Percentiles rank a stretch among this genome's conserved stretches.
phyloP scores from a whole-genome alignment of 2,797 vertebrate genomes.

The Microcaecilia unicolor region DNA sequence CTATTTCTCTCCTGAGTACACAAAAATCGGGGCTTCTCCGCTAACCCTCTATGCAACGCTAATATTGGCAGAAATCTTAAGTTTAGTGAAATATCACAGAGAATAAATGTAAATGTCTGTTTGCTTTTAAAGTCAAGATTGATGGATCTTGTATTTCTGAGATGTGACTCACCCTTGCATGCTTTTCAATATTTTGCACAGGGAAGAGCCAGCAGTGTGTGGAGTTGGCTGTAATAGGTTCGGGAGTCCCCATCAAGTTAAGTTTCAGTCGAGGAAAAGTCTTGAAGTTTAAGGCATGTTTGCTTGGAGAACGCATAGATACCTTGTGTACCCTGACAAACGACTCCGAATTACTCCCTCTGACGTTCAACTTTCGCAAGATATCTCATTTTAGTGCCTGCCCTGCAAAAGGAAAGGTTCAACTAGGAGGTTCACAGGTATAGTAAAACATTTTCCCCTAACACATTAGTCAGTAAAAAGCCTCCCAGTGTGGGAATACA shows the following conservation, averaged over 20 bases:
- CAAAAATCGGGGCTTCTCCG: too few relatives aligned
- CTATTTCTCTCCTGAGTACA: too few relatives aligned
- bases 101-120: too few relatives aligned
- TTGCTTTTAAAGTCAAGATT: too few relatives aligned
- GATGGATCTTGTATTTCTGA: too few relatives aligned
- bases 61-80: too few relatives aligned
- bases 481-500: too few relatives aligned
- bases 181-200: conserved; percentile 31
- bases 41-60: too few relatives aligned
- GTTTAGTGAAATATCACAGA: too few relatives aligned
- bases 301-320: conserved; percentile 48
- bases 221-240: conserved; percentile 71
- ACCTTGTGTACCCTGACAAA: conserved; percentile 59
- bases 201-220: conserved; percentile 29
- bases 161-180: neutral
- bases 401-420: conserved; percentile 59
- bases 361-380: conserved; percentile 61
- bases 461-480: too few relatives aligned
- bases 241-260: conserved; percentile 67
- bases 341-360: conserved; percentile 57
- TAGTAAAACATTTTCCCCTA: too few relatives aligned
- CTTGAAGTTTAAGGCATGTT: conserved; percentile 63
- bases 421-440: conserved; percentile 59
- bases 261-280: conserved; percentile 48
- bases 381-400: conserved; percentile 56